Evolutionary conservation across 1,140 invertebrate species (phyloP), one percentile per base, ranked within the genome.

Genomic region (Chrysomallon squamiferum): DNA sequence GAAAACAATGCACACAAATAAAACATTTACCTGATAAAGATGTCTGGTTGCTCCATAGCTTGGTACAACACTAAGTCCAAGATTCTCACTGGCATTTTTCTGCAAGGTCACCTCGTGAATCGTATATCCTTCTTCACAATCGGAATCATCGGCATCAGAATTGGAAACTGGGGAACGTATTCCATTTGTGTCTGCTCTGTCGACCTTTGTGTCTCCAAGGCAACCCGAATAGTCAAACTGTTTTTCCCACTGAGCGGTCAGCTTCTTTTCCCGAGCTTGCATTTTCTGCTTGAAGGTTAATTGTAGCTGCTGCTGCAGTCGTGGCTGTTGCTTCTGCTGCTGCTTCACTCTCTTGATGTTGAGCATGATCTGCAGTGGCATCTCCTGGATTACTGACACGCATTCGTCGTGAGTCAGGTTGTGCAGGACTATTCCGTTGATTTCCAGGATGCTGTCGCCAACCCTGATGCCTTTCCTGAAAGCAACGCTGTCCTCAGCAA

Each of bases 371-470:
- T 69, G 65, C 7, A 79, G 61, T 6, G 82, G 82, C 70, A 84
- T 76, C 38, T 82, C 80, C 33, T 74, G 71, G 29, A 84, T 72
- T 29, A 91, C 88, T 25, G 91, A 88, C 18, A 96, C 92, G 80
- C 93, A 95, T 78, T 97, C 93, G 72, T 94, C 89, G 72, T 95
- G 89, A 5, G 93, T 95, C 88, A 96, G 90, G 20, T 89, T 87
- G 25, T 88, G 89, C 25, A 97, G 91, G 33, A 90, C 86, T 13
- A 89, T 86, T 15, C 89, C 90, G 84, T 95, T 93, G 47, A 97
- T 95, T 73, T 90, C 89, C 22, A 96, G 79, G 67, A 97, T 93
- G 87, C 95, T 93, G 84, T 97, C 95, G 9, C 94, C 94, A 65
- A 94, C 91, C 29, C 71, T 68, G n/a, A 86, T 68, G 7, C 75